Base-by-base conservation (phyloP, 2,113 vertebrate genomes). In the Girardinichthys multiradiatus region DNA sequence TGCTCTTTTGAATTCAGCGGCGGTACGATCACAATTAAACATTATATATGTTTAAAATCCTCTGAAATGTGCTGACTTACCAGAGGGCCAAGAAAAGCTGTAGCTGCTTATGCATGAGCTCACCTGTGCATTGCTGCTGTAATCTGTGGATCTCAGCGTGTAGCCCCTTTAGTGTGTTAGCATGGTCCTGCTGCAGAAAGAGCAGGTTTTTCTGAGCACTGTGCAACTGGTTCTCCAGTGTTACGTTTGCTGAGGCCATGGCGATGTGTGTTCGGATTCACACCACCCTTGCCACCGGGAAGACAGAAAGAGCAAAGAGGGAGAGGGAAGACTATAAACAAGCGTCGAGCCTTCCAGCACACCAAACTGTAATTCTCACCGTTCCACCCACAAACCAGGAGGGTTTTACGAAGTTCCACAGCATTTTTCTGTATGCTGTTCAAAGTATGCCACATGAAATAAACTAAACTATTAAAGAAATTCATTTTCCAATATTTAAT, bases 41-140 rank as follows among this genome's bases (percentile, higher is more conserved):
- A 2, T 17, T 29, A 7, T 17, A 9, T 61, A 17, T 21, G 2
- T 31, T 62, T 19, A 24, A 62, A 62, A 21, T 30, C 0, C 21
- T 62, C 29, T 62, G 21, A 33, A 33, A 33, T 62, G 19, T 33
- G 2, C 30, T 31, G 30, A 54, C 8, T 62, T 33, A 8, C 60
- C 60, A 62, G 8, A 31, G 28, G 8, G 14, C 1, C 59, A 31
- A 8, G 19, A 61, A 31, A 12, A 58, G n/a, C 28, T 1, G 28
- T 0, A 31, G 60, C 14, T 31, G 4, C 14, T 12, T 27, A 37
- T 21, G 69, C 7, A 31, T 0, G 11, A 4, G 57, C 64, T 76
- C 89, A 97, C 97, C 97, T 94, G 97, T 97, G 93, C 97, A 99
- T 83, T 97, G 97, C 77, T 98, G 97, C 87, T 99, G 98, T 76